phyloP scores from a whole-genome alignment of 2,797 vertebrate genomes.

The Onychomys leucogaster region DNA sequence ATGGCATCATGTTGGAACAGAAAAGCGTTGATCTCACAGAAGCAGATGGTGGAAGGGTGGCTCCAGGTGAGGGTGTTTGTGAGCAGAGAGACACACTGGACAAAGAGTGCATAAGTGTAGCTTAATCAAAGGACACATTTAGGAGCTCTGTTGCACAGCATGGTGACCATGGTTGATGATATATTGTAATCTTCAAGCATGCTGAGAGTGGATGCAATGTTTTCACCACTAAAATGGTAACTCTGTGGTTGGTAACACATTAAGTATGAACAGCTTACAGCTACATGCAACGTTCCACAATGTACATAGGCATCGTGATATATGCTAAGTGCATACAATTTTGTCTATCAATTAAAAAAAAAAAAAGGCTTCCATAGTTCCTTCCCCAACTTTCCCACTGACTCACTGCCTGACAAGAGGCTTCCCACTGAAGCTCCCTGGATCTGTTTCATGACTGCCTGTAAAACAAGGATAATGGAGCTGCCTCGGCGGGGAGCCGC shows the following conservation, averaged over 20 bases:
- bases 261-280: neutral
- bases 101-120: neutral
- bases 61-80: neutral
- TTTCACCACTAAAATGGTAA: neutral
- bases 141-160: neutral
- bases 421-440: neutral
- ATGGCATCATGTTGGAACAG: neutral
- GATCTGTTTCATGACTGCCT: conserved; percentile 51
- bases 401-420: conserved; percentile 61
- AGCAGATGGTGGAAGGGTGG: too few species aligned
- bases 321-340: neutral
- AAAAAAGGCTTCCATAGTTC: neutral
- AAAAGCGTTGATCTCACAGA: neutral
- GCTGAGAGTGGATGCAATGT: too few species aligned
- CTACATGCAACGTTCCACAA: neutral
- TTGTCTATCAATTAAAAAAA: neutral
- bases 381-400: conserved; percentile 68
- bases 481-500: neutral
- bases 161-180: neutral
- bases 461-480: conserved; percentile 70
- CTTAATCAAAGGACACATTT: neutral
- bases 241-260: neutral
- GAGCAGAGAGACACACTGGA: neutral
- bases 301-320: neutral
- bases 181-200: neutral